These are phyloP conservation scores for Hylomyscus alleni DNA, from an alignment of 2,797 vertebrate species.

Conservation along the genomic window DNA sequence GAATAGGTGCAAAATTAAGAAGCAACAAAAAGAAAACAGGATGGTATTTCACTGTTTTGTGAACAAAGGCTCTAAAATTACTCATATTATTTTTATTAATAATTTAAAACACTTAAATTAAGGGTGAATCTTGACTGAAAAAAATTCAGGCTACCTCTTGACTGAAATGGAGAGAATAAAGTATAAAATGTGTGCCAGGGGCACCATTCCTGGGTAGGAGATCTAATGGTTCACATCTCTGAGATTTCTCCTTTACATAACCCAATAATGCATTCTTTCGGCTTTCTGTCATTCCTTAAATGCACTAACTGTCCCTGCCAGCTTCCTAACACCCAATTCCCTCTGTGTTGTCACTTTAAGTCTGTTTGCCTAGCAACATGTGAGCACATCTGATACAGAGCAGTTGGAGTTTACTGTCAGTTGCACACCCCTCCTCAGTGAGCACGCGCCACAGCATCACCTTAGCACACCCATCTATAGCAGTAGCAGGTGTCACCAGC, in stretches of 20 bases:
- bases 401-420: conserved; percentile 19
- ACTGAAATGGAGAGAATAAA: background rate
- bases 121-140: conserved; percentile 8
- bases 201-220: background rate
- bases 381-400: background rate
- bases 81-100: conserved; percentile 34
- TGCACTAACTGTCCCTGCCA: background rate
- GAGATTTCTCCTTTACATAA: background rate
- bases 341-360: background rate
- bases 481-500: background rate
- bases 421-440: conserved; percentile 7
- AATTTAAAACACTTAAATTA: background rate
- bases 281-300: background rate
- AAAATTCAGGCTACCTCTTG: background rate
- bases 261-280: background rate
- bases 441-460: background rate
- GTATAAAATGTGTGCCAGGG: background rate
- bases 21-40: background rate
- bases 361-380: background rate
- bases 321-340: background rate
- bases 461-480: background rate
- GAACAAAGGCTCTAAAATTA: background rate
- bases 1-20: background rate
- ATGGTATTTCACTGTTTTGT: background rate
- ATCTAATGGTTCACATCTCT: background rate